Base-by-base conservation (phyloP, 2,888 invertebrate genomes). In the Neuroscelio doddi region DNA sequence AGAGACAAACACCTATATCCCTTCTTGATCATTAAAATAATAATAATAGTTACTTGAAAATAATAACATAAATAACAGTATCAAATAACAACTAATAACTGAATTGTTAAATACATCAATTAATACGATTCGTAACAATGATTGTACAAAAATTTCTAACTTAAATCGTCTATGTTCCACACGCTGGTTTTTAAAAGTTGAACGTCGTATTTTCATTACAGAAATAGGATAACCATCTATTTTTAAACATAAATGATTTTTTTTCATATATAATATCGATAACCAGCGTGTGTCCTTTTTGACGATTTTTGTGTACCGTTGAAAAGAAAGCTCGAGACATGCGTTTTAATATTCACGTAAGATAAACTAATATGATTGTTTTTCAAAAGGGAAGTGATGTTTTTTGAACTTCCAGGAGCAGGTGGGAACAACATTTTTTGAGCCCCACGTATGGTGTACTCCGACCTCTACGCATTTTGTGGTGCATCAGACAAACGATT, bases 321-420 rank as follows among this genome's bases (percentile, higher is more conserved):
- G 15, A 17, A 38, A n/a, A 45, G 45, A 50, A 49, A 57, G 45
- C 58, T 45, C 61, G 58, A 56, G 55, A 50, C 9, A 58, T 59
- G 55, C 52, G 44, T 62, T 66, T 66, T 62, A 30, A 52, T 38
- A 44, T 39, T 52, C 57, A 72, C 75, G 73, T 76, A 77, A 73
- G 71, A 64, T 74, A 70, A 75, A 77, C 75, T 80, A 78, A 78
- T 80, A 72, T 80, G 79, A 82, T 80, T 82, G 77, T 83, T 83
- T 83, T 82, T 81, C 79, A 82, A 82, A 84, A 84, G 81, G 83
- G 84, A 84, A 84, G 83, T 84, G 83, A 83, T 83, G 81, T 73
- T 83, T 83, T 84, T 84, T 84, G 77, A 84, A 82, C 83, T 84
- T 85, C 83, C 84, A 85, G 84, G 84, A 84, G 83, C 83, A 84